phyloP scores from a whole-genome alignment of 1,140 invertebrate species.

The Phocides pigmalion region DNA sequence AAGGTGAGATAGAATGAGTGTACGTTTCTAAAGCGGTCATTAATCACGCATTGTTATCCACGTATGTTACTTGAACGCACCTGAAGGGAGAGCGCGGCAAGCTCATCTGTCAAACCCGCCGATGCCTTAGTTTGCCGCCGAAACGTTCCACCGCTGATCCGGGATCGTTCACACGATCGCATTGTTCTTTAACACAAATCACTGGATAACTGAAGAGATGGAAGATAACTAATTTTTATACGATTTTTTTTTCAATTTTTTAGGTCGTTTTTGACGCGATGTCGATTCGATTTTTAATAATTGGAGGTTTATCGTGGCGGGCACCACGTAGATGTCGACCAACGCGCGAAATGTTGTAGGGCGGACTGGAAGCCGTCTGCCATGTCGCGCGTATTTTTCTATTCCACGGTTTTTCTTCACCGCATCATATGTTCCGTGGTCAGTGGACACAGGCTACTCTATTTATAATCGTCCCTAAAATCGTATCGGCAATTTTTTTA shows the following conservation, averaged over 20 bases:
- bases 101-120: constrained; percentile 72
- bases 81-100: constrained; percentile 74
- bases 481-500: constrained; percentile 35
- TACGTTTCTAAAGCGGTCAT: constrained; percentile 42
- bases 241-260: constrained; percentile 40
- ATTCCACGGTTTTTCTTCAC: constrained; percentile 69
- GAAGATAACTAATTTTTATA: constrained; percentile 15
- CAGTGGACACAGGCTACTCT: constrained; percentile 63
- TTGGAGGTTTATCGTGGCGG: constrained; percentile 41
- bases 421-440: constrained; percentile 64
- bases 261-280: constrained; percentile 17
- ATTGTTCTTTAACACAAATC: constrained; percentile 64
- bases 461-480: constrained; percentile 59
- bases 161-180: constrained; percentile 60
- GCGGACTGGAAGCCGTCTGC: constrained; percentile 61
- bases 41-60: constrained; percentile 58
- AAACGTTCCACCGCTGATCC: constrained; percentile 61
- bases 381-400: constrained; percentile 68
- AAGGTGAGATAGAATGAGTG: constrained; percentile 20
- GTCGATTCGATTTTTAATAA: constrained; percentile 21
- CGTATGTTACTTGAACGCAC: constrained; percentile 71
- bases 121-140: constrained; percentile 65
- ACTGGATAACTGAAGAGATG: constrained; percentile 24
- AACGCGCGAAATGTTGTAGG: constrained; percentile 70
- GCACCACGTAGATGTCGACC: constrained; percentile 65